Evolutionary conservation across 2,113 vertebrate genomes (phyloP), one percentile per base, ranked within the genome.

Genomic region (Vicugna pacos): DNA sequence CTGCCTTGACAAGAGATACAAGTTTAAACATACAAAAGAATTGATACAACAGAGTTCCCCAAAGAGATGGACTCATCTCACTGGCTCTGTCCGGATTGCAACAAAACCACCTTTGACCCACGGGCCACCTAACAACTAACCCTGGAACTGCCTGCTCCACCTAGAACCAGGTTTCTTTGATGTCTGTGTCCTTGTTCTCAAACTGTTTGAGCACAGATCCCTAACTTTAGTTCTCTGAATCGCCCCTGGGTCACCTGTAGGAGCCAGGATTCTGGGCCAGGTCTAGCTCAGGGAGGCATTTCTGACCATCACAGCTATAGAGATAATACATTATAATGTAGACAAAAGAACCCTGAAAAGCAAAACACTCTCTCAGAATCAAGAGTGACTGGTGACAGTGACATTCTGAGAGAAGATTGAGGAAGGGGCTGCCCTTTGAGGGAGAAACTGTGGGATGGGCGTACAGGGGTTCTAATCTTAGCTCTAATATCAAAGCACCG

Each of bases 191-290:
- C 42, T n/a, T 32, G 8, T 10, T 26, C 48, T 56, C 50, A 48
- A 15, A n/a, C 8, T 54, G 7, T n/a, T 7, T 20, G 26, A 35
- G 35, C 12, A 15, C 16, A 70, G 4, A 7, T 19, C 67, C 84
- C 81, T 20, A 42, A 32, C 65, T 30, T 24, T 1, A 35, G n/a
- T 14, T 73, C 20, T 67, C 76, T 46, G 46, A 60, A 30, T n/a
- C 52, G 67, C 46, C 28, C 60, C 2, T 20, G 6, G 77, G 52
- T 67, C 67, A 89, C 48, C 72, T 48, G 12, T 3, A 52, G 60
- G 50, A 88, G 48, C 26, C 72, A 70, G 54, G 64, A 77, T n/a
- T 70, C 56, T 56, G 75, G 50, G 54, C 70, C 75, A 67, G 50
- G 28, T 7, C 17, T 13, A 46, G 38, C 54, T 32, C 7, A 10